These are phyloP conservation scores for Prinia subflava DNA, from an alignment of 2,113 vertebrate genomes.

Conservation along the genomic window DNA sequence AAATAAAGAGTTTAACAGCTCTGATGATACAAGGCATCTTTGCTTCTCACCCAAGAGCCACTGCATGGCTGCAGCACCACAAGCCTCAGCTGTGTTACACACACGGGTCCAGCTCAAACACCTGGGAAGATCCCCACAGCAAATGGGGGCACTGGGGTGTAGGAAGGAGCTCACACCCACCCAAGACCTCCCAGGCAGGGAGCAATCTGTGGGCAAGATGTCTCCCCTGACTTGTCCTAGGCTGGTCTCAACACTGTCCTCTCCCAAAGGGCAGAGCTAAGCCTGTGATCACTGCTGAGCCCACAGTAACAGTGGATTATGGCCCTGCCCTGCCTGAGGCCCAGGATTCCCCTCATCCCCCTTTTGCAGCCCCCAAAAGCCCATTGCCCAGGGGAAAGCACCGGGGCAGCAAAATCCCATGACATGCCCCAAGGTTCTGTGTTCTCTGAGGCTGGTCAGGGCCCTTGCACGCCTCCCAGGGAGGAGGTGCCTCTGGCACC, in stretches of 20 bases:
- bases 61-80: not conserved
- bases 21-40: fast-evolving
- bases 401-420: fast-evolving
- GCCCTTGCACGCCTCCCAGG: not conserved
- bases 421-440: not conserved
- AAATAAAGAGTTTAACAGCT: not conserved
- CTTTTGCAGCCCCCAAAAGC: not conserved
- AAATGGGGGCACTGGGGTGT: not conserved
- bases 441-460: not conserved
- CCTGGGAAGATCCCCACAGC: not conserved
- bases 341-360: not conserved
- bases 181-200: not conserved
- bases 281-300: not conserved
- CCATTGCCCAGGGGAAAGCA: not conserved
- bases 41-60: not conserved
- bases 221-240: not conserved
- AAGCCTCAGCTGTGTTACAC: not conserved
- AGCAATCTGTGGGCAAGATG: not conserved
- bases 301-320: fast-evolving
- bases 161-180: not conserved
- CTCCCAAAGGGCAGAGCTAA: not conserved
- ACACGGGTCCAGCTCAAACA: fast-evolving
- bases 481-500: not conserved
- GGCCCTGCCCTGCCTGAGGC: not conserved
- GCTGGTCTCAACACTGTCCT: not conserved